Evolutionary conservation across 2,888 invertebrate genomes (phyloP).

Genomic region (Cremastinae sp.): DNA sequence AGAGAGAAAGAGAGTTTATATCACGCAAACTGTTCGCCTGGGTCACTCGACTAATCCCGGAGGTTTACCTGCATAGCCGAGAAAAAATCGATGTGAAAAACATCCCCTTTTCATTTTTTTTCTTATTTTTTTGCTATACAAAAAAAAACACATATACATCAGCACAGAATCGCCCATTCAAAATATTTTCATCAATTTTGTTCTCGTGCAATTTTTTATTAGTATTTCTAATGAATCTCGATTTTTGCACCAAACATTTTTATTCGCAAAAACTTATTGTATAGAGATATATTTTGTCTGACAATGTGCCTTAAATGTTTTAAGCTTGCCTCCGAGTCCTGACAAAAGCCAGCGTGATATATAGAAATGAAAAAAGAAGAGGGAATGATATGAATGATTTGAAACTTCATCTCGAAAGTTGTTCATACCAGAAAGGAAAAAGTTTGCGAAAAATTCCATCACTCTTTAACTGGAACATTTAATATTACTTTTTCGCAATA

Average conservation of each 20-base stretch:
- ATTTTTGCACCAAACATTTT: no score
- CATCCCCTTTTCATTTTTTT: background rate
- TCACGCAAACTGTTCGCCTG: slow-evolving; percentile 24
- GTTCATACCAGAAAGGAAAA: background rate
- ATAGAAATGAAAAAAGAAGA: background rate
- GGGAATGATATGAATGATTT: background rate
- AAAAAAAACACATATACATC: background rate
- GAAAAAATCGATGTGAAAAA: slow-evolving; percentile 37
- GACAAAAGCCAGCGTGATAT: no score
- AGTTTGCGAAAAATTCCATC: slow-evolving; percentile 23
- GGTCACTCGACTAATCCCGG: slow-evolving; percentile 33
- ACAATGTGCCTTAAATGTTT: no score
- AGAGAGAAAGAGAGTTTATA: slow-evolving; percentile 14
- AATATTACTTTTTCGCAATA: slow-evolving; percentile 12
- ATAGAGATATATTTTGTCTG: no score
- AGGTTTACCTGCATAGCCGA: slow-evolving; percentile 5
- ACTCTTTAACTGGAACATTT: slow-evolving; percentile 23
- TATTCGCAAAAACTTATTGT: no score
- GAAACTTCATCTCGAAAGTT: background rate
- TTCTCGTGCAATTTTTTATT: no score
- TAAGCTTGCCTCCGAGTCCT: no score
- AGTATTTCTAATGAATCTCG: no score
- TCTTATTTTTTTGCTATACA: background rate
- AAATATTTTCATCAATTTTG: no score
- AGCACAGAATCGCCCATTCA: no score